These are phyloP conservation scores for Atta colombica DNA, from an alignment of 1,140 invertebrate species.

Conservation along the genomic window DNA sequence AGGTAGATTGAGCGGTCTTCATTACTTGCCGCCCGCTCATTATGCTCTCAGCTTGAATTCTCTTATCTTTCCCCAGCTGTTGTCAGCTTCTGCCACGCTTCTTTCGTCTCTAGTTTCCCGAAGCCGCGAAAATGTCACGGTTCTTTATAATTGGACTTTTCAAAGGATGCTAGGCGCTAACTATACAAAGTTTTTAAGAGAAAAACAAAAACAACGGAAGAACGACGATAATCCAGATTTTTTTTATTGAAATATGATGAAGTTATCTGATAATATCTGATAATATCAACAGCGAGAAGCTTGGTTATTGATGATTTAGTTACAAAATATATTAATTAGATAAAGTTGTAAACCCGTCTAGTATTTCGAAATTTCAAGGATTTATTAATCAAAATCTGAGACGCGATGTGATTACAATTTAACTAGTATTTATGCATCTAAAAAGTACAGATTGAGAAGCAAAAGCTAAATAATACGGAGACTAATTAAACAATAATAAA, in stretches of 20 bases:
- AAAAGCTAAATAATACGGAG: background rate
- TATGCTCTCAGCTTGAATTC: conserved; percentile 80
- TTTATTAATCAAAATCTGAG: conserved; percentile 38
- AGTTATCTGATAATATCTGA: conserved; percentile 26
- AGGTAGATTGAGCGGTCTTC: conserved; percentile 80
- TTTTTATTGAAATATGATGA: conserved; percentile 1
- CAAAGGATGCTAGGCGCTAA: background rate
- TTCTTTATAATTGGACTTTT: conserved; percentile 14
- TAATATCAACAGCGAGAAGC: background rate
- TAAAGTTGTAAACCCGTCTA: conserved; percentile 23
- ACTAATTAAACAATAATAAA: background rate
- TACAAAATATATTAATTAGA: conserved; percentile 52
- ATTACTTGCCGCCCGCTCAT: conserved; percentile 80
- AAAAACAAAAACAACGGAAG: background rate
- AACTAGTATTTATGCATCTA: background rate
- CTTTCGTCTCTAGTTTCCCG: conserved; percentile 29
- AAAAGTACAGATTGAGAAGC: background rate
- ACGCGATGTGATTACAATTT: conserved; percentile 39
- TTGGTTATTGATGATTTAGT: conserved; percentile 28
- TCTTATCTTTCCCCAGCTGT: conserved; percentile 48
- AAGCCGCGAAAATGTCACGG: conserved; percentile 21
- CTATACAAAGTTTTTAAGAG: background rate
- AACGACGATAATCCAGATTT: background rate
- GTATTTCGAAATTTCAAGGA: conserved; percentile 1
- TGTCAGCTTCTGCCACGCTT: conserved; percentile 44